Base-by-base conservation (phyloP, 2,888 invertebrate genomes). In the Oscheius myriophilus region DNA sequence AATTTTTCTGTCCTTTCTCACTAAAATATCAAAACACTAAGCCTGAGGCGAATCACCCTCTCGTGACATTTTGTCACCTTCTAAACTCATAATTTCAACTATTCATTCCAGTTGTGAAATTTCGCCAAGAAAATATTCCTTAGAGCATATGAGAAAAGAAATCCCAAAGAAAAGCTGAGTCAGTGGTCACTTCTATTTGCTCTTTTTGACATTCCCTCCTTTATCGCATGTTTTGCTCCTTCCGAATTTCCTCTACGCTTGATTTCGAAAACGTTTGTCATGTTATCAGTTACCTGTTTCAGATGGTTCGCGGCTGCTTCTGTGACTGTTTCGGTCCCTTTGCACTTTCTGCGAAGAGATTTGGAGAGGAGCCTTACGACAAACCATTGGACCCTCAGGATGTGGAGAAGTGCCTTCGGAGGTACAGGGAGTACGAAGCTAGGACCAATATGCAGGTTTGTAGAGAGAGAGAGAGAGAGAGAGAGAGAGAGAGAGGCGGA, bases 301-400 rank as follows among this genome's bases (percentile, higher is more conserved):
- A 79, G 79, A 80, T 79, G 77, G 67, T 79, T 18, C 72, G 73
- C 51, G 78, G 79, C 25, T 76, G 77, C 58, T 79, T 75, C 69
- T 80, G 80, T 65, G 80, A 80, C 58, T 78, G 78, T 52, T 78
- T 80, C 59, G 80, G 80, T 2, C 76, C 76, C 0, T 66, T 73
- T 51, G 52, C 57, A 7, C 52, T 63, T 43, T 67, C 68, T 1
- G 46, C 25, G 4, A n/a, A 12, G 18, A 59, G 52, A 45, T 54
- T 68, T 4, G 64, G 75, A n/a, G 54, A 62, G 33, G 79, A 79
- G 46, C 68, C 73, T 12, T 74, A 75, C 59, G 79, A 77, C 46
- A 74, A 71, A 51, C 75, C 74, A 23, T 52, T 77, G 33, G 71
- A 71, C 67, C 77, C 74, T 18, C 69, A 69, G 67, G 77, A 75